Percentiles rank a stretch among this genome's conserved stretches.
Evolutionary conservation across 2,113 vertebrate genomes (phyloP).

Genomic region (Myrmophylax atrothorax): DNA sequence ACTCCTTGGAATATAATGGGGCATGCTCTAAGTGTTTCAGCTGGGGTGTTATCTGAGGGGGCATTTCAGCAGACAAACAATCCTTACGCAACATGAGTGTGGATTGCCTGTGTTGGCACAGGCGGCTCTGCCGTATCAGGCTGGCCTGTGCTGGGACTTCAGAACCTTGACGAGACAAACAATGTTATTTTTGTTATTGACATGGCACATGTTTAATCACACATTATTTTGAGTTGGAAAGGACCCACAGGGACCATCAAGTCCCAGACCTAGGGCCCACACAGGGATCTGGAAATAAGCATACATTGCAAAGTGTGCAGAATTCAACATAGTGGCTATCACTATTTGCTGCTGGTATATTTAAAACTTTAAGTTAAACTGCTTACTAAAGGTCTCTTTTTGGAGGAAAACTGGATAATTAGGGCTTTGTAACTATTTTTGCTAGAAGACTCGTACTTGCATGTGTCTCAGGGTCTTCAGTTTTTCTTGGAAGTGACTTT

Average conservation of each 20-base stretch:
- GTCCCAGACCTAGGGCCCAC: neutral
- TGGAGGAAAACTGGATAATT: slow-evolving; percentile 72
- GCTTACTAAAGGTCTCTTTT: slow-evolving; percentile 66
- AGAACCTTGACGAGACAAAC: neutral
- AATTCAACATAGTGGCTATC: neutral
- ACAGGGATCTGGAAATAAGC: neutral
- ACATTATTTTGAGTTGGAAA: neutral
- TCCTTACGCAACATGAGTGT: neutral
- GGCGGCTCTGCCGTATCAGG: neutral
- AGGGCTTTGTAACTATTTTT: slow-evolving; percentile 66
- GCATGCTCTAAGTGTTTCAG: neutral
- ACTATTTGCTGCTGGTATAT: slow-evolving; percentile 60
- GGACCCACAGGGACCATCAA: neutral
- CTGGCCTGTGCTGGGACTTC: neutral
- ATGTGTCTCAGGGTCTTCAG: slow-evolving; percentile 69
- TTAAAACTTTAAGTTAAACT: slow-evolving; percentile 63
- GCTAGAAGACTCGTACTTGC: slow-evolving; percentile 70
- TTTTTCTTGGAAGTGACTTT: slow-evolving; percentile 71
- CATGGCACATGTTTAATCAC: neutral
- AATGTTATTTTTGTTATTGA: neutral
- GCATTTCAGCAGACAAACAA: slow-evolving; percentile 9
- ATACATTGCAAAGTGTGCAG: slow-evolving; percentile 10
- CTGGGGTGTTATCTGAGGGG: neutral
- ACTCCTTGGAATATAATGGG: neutral
- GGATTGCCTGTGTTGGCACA: neutral